Percentiles rank a stretch among this genome's conserved stretches.
phyloP scores from a whole-genome alignment of 2,888 invertebrate genomes.

The Clunio marinus region DNA sequence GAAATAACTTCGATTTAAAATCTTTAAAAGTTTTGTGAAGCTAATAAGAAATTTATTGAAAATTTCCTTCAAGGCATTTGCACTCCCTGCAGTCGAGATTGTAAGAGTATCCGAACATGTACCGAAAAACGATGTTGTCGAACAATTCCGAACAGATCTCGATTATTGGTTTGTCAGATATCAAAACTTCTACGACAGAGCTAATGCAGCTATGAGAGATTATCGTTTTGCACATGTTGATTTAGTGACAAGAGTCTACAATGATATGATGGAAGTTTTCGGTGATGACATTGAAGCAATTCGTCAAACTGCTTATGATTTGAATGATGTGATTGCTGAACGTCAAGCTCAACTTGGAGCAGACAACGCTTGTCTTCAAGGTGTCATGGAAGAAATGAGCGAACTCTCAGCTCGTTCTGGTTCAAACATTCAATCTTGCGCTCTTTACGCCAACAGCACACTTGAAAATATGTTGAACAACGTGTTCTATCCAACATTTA shows the following conservation, averaged over 20 bases:
- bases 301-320: not conserved
- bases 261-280: constrained; percentile 15
- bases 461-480: not conserved
- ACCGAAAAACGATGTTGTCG: too few relatives aligned
- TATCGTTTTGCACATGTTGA: constrained; percentile 8
- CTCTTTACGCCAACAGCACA: constrained; percentile 16
- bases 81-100: too few relatives aligned
- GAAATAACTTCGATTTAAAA: too few relatives aligned
- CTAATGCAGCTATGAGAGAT: constrained; percentile 8
- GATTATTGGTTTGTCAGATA: not conserved
- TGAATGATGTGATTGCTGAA: not conserved
- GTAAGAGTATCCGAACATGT: too few relatives aligned
- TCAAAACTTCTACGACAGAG: not conserved
- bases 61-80: too few relatives aligned
- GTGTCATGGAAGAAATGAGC: not conserved
- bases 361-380: not conserved
- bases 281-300: constrained; percentile 14
- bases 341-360: not conserved
- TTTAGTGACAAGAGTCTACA: not conserved
- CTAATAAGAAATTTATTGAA: too few relatives aligned
- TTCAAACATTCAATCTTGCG: not conserved
- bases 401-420: too few relatives aligned
- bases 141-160: constrained; percentile 8
- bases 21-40: too few relatives aligned
- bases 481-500: constrained; percentile 31